These are phyloP conservation scores for Chrysocyon brachyurus DNA, from an alignment of 2,797 vertebrate genomes.

Conservation along the genomic window DNA sequence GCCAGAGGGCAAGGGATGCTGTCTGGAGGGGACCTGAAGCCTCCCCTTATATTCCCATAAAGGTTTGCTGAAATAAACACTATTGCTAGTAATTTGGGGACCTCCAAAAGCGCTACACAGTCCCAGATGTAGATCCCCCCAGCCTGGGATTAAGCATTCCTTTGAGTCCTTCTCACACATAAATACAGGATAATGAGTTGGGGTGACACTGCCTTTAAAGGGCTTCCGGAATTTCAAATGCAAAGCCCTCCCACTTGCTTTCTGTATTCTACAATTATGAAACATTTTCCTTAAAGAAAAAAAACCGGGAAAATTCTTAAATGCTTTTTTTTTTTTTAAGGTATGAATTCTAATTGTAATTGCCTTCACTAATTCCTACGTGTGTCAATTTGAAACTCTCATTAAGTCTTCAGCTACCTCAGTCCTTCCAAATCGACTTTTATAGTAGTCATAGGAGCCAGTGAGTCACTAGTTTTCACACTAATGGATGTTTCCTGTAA, in stretches of 20 bases:
- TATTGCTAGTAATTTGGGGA: not conserved
- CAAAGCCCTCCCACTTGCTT: not conserved
- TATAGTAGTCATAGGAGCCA: not conserved
- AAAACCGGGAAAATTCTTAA: not conserved
- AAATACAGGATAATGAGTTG: not conserved
- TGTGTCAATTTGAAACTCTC: not conserved
- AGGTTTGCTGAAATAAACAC: not conserved
- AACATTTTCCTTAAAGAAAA: not conserved
- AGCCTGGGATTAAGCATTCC: not conserved
- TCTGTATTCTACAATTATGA: not conserved
- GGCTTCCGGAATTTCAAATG: not conserved
- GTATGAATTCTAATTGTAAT: not conserved
- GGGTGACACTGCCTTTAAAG: not conserved
- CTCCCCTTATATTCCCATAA: not conserved
- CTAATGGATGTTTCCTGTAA: not conserved
- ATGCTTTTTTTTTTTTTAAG: not conserved
- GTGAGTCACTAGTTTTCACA: not conserved
- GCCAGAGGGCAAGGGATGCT: not conserved
- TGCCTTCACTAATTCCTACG: not conserved
- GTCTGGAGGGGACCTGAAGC: not conserved
- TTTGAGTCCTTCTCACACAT: not conserved
- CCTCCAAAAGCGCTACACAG: not conserved
- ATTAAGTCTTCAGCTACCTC: not conserved
- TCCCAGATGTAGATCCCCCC: not conserved
- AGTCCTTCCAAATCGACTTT: slow-evolving; percentile 10